Evolutionary conservation across 1,140 invertebrate genomes (phyloP), one percentile per base, ranked within the genome.

Genomic region (Drosophila nigromelanica): DNA sequence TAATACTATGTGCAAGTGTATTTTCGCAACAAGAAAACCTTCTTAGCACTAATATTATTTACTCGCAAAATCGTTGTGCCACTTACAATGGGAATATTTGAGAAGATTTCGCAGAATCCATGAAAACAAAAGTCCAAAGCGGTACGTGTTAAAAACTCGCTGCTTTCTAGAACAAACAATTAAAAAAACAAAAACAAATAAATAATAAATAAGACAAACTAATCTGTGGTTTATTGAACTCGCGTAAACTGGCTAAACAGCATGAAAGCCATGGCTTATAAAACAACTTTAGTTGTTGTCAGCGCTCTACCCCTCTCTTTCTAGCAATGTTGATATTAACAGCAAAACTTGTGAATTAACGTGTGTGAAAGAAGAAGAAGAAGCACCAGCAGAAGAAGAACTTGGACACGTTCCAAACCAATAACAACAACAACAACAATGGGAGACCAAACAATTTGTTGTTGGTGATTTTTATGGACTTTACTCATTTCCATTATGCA

Each of bases 401-500:
- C 55, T 83, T 76, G 72, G 67, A 68, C 62, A 66, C 42, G 80
- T 78, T 78, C 64, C 76, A 73, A 50, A 50, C 11, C 15, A 21
- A n/a, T 7, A 48, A n/a, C 8, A 14, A 27, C 14, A 68, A 33
- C 30, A 52, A 15, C 60, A 67, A 59, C 33, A 37, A 33, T 35
- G 27, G 5, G 33, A 55, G 62, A 45, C 7, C 21, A 30, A 60
- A 42, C 33, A 42, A 52, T 50, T 56, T 47, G 48, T 14, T 27
- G 14, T 45, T 27, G 14, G 8, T 56, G 12, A 30, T 21, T 62
- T 14, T 43, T 58, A 14, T 74, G 60, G 55, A 70, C 75, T 69
- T 71, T 72, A 72, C 45, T 72, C 68, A 79, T 87, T 78, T 76
- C 83, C 75, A 89, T 87, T 68, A 87, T 87, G 72, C 83, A 89